A percentile compares a stretch with the other conserved stretches of the same genome.
Evolutionary conservation across 1,140 invertebrate genomes (phyloP).

Genomic region (Tetragnatha versicolor): DNA sequence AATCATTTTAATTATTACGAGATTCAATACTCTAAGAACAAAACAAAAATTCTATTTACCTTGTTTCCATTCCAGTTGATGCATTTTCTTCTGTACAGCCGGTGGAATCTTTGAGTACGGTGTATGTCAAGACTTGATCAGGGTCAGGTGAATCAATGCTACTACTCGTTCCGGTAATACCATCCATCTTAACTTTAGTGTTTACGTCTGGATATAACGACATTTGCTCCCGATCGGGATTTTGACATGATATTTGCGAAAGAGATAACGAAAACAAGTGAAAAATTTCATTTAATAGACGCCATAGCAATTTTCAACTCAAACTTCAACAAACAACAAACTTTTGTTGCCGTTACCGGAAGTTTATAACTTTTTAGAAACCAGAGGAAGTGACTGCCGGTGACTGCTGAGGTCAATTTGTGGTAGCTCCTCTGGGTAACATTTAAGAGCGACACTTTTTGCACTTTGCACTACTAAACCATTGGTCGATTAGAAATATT

Average conservation of each 20-base stretch:
- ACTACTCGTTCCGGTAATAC: slow-evolving; percentile 25
- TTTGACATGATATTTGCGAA: not conserved
- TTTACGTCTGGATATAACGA: slow-evolving; percentile 15
- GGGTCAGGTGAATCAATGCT: slow-evolving; percentile 28
- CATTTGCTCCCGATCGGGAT: not conserved
- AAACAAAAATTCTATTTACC: slow-evolving; percentile 21
- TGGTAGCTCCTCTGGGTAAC: too few relatives aligned
- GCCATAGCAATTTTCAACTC: slow-evolving; percentile 19
- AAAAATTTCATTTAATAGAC: slow-evolving; percentile 29
- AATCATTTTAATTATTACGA: too few relatives aligned
- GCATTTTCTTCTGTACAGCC: slow-evolving; percentile 17
- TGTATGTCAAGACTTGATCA: slow-evolving; percentile 39
- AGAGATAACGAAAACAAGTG: not conserved
- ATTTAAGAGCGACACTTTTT: too few relatives aligned
- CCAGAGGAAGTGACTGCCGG: too few relatives aligned
- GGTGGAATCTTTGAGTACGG: slow-evolving; percentile 39
- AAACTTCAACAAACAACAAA: slow-evolving; percentile 17
- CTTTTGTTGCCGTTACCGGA: slow-evolving; percentile 10
- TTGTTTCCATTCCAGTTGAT: slow-evolving; percentile 28
- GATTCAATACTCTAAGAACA: too few relatives aligned
- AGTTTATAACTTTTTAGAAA: too few relatives aligned
- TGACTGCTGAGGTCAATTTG: too few relatives aligned
- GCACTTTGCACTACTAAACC: too few relatives aligned
- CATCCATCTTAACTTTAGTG: slow-evolving; percentile 36
- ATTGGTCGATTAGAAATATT: too few relatives aligned